A percentile compares a stretch with the other conserved stretches of the same genome.
Evolutionary conservation across 2,888 invertebrate genomes (phyloP).

Genomic region (Cancer borealis): DNA sequence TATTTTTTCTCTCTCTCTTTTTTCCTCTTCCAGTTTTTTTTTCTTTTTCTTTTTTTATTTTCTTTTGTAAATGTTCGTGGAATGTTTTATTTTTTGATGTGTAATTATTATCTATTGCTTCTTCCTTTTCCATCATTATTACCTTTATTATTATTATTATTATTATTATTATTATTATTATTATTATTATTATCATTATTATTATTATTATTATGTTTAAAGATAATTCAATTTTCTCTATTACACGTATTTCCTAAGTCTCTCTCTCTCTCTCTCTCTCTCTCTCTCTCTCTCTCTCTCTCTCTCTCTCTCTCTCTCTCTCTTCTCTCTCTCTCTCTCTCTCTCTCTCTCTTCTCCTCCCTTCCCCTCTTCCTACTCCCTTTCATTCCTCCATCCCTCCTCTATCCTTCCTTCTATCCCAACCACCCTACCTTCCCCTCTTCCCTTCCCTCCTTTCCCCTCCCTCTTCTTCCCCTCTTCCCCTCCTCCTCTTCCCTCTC

Average conservation of each 20-base stretch:
- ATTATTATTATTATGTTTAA: too few species aligned
- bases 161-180: too few species aligned
- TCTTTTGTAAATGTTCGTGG: too few species aligned
- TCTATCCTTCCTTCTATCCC: background rate
- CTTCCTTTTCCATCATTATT: too few species aligned
- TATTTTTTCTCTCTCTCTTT: background rate
- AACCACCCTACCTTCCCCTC: background rate
- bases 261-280: background rate
- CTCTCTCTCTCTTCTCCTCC: background rate
- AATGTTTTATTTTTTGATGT: too few species aligned
- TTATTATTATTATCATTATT: too few species aligned
- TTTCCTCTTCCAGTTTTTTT: too few species aligned
- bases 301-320: background rate
- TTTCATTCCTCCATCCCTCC: background rate
- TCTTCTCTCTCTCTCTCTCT: slow-evolving; percentile 14
- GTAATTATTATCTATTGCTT: too few species aligned
- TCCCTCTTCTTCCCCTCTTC: background rate
- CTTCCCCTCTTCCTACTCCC: background rate
- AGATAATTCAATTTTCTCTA: background rate
- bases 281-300: background rate
- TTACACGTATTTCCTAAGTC: background rate
- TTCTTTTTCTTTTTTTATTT: too few species aligned
- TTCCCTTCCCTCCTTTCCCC: background rate
- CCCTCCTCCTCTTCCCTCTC: background rate
- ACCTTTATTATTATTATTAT: too few species aligned